Conservation (phyloP, 2,113 vertebrate genomes). For the Lophura nycthemera region DNA sequence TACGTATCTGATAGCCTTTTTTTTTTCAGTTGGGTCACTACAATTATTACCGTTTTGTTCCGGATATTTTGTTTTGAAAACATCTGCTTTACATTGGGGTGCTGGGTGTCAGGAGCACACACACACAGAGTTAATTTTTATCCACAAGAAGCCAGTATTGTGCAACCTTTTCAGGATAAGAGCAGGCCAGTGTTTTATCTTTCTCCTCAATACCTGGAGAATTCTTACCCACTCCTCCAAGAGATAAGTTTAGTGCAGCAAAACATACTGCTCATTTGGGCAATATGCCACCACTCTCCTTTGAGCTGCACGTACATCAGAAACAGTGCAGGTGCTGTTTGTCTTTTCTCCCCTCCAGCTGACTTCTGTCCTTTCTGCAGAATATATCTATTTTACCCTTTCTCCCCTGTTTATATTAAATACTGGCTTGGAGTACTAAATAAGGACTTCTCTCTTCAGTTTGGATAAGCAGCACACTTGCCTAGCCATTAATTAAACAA, state of each 20-base stretch:
- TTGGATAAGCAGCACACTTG: not conserved
- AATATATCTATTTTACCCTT: not conserved
- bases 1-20: not conserved
- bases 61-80: not conserved
- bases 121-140: slow-evolving; percentile 47
- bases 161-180: not conserved
- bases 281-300: not conserved
- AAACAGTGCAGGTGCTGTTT: not conserved
- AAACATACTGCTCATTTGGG: slow-evolving; percentile 6
- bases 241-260: slow-evolving; percentile 14
- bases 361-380: not conserved
- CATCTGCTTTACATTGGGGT: not conserved
- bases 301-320: not conserved
- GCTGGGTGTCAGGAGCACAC: not conserved
- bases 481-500: not conserved
- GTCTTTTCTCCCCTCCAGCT: not conserved
- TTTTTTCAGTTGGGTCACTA: not conserved
- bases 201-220: slow-evolving; percentile 13
- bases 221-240: not conserved
- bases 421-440: not conserved
- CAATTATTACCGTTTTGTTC: not conserved
- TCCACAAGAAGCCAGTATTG: slow-evolving; percentile 27
- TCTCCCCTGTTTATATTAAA: not conserved
- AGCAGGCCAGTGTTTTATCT: slow-evolving; percentile 25
- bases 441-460: not conserved